Evolutionary conservation across 2,797 vertebrate species (phyloP), one percentile per base, ranked within the genome.

Genomic region (Pangasius larnaudii): DNA sequence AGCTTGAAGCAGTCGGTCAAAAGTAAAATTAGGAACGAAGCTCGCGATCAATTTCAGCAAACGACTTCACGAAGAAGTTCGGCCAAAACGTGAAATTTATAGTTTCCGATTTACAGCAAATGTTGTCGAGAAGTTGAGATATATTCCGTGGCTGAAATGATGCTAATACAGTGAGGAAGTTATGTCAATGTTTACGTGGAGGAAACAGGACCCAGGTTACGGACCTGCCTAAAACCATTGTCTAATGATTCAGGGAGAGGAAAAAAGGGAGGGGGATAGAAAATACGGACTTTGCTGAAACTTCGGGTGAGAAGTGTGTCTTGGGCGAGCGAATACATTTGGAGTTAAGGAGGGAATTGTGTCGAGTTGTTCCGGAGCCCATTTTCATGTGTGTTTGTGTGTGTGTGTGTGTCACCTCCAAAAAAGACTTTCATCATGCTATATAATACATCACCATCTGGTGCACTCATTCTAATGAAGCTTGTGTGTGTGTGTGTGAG

Each of bases 361-460:
- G 11, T n/a, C 46, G 39, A 2, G 11, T 74, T 51, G 61, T 63
- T n/a, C 3, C 16, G 27, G 39, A 46, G 39, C 36, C 42, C 13
- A 18, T 51, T 51, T 77, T n/a, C 24, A 1, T 14, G 67, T 36
- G 69, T 30, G 30, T 14, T 13, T 14, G 51, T 13, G 30, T 87
- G 85, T 88, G 61, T 82, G 78, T 67, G 46, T 67, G 24, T 72
- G 75, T 81, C 39, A 72, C 81, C 83, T 80, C 78, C 86, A 85
- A 39, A 85, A 71, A 51, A 77, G 27, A n/a, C 3, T 80, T 78
- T 82, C 27, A 51, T 85, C 74, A 24, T 79, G 16, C 58, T 59
- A 49, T 36, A 86, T 80, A 86, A 86, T 49, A 22, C 14, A 83
- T 58, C 33, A 85, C 74, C 80, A 88, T 75, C 65, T 88, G 74